Evolutionary conservation across 2,113 vertebrate genomes (phyloP), one percentile per base, ranked within the genome.

Genomic region (Crotalus horridus): DNA sequence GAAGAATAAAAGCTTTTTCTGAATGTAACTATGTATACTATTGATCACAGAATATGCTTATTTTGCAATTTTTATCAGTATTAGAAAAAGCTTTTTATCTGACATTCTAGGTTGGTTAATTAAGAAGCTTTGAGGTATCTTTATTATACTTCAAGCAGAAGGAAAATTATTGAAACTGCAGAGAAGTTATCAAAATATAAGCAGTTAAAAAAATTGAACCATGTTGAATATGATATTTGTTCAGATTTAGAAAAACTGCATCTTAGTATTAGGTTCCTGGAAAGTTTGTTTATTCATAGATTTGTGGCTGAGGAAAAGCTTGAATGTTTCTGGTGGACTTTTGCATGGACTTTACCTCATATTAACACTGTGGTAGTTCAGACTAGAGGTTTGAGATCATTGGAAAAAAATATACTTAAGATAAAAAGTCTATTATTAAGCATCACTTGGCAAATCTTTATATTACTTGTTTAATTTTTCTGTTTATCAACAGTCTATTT

Each of bases 31-130:
- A 12, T 94, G 29, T 86, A 26, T 13, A 1, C 43, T 90, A 2
- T 12, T 91, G 20, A 53, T 91, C 61, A 4, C 26, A 74, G 55
- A 92, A 20, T 74, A 74, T 87, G 5, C n/a, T 88, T 46, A 24
- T 43, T 56, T 94, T 3, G 7, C 0, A 0, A 89, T 94, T 90
- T 85, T 94, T 53, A 55, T 94, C 23, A 61, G 23, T 12, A 13
- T 92, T 85, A 54, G 88, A 89, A 88, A 87, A 58, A 64, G 29
- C n/a, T 91, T 91, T 91, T 91, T 23, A 59, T 91, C 58, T 94
- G 43, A 46, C 15, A 8, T 94, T 88, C 51, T 88, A 20, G 58
- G 24, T 89, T 39, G 89, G 54, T 91, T 53, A 55, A 10, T 43
- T 33, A 91, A 90, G 90, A 39, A 46, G 48, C 85, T 94, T 46